Evolutionary conservation across 1,140 invertebrate species (phyloP).

Genomic region (Melipona quadrifasciata): DNA sequence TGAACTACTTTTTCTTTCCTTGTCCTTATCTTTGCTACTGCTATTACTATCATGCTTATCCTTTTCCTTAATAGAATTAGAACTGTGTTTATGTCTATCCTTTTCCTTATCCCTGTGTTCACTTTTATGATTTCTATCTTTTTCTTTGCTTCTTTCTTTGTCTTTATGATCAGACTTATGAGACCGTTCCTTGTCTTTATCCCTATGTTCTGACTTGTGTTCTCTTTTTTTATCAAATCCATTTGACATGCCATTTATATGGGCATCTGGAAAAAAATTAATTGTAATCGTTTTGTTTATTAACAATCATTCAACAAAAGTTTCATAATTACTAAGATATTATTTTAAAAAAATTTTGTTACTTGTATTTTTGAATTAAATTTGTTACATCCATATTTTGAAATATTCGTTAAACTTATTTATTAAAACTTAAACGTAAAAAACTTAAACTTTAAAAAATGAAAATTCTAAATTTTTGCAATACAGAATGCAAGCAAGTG

Average conservation of each 20-base stretch:
- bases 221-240: conserved; percentile 86
- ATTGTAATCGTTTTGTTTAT: background rate
- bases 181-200: conserved; percentile 85
- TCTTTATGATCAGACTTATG: conserved; percentile 81
- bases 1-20: conserved; percentile 76
- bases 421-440: too few species aligned
- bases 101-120: conserved; percentile 78
- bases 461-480: background rate
- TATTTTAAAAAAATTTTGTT: background rate
- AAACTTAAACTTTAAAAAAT: background rate
- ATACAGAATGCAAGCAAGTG: conserved; percentile 14
- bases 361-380: background rate
- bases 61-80: conserved; percentile 76
- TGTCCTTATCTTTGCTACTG: conserved; percentile 65
- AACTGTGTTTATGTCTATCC: conserved; percentile 74
- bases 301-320: background rate
- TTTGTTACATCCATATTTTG: conserved; percentile 4
- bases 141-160: conserved; percentile 79
- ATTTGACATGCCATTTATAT: conserved; percentile 88
- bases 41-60: conserved; percentile 76
- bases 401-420: too few species aligned
- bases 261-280: conserved; percentile 73
- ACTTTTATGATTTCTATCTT: conserved; percentile 78
- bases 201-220: conserved; percentile 86
- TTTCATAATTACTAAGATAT: background rate